Percentiles rank a stretch among this genome's conserved stretches.
phyloP scores from a whole-genome alignment of 1,140 invertebrate genomes.

The Achroia grisella region DNA sequence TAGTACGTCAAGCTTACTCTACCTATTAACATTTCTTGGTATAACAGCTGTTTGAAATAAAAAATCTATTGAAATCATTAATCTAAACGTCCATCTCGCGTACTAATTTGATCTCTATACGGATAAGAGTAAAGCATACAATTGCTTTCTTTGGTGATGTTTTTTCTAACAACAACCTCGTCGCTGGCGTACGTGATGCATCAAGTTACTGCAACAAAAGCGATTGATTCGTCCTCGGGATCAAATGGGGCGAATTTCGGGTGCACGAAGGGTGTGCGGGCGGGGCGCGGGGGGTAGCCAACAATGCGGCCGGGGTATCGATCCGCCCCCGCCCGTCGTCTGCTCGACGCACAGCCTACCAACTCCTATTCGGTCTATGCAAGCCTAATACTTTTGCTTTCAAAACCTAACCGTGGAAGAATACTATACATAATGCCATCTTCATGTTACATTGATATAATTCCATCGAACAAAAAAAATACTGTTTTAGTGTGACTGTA shows the following conservation, averaged over 20 bases:
- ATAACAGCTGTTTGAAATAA: not conserved
- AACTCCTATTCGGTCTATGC: constrained; percentile 33
- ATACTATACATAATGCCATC: not conserved
- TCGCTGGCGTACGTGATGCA: constrained; percentile 14
- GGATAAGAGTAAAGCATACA: too few relatives aligned
- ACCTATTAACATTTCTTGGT: not conserved
- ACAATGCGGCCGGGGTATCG: constrained; percentile 66
- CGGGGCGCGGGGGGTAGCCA: constrained; percentile 27
- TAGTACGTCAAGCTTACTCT: not conserved
- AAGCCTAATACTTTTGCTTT: constrained; percentile 61
- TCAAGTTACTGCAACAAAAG: constrained; percentile 54
- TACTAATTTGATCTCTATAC: not conserved
- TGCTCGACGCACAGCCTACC: constrained; percentile 29
- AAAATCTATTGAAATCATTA: constrained; percentile 1
- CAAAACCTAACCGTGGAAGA: constrained; percentile 2
- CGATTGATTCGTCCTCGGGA: constrained; percentile 52
- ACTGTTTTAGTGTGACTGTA: too few relatives aligned
- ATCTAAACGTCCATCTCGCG: not conserved
- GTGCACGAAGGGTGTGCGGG: constrained; percentile 25
- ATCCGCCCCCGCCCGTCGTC: constrained; percentile 57
- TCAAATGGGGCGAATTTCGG: constrained; percentile 57
- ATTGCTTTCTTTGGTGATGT: too few relatives aligned
- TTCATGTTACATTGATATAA: too few relatives aligned
- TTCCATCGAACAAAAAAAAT: too few relatives aligned
- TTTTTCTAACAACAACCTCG: too few relatives aligned